Base-by-base conservation (phyloP, 2,113 vertebrate genomes). In the Zapornia atra region DNA sequence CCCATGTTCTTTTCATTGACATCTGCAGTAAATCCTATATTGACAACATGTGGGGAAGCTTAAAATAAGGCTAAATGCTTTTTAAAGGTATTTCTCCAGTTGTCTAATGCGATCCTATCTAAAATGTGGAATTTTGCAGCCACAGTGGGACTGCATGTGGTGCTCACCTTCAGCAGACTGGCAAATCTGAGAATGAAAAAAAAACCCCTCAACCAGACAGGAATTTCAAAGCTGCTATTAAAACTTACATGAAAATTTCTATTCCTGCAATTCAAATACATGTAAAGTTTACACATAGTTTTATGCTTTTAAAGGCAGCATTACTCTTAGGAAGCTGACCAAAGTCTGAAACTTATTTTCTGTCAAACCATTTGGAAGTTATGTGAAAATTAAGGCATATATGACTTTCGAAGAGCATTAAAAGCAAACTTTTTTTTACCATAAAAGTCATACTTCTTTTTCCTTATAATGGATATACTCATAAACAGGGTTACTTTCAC, bases 161-260 rank as follows among this genome's bases (percentile, higher is more conserved):
- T 20, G 5, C 21, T 26, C 53, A 19, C 48, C 82, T 95, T 95
- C 40, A 91, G 38, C 73, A 64, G 36, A n/a, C 28, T 24, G 57
- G 21, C 48, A 92, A 95, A n/a, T 71, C 81, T 93, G 65, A 82
- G 86, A 94, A 85, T 72, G 56, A 90, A 69, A 71, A 59, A 65
- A 60, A 66, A 38, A 1, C 0, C 3, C 5, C 40, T 56, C 56
- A 85, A 29, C 54, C 90, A 88, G 82, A 57, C 15, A 12, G 22
- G 26, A 12, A 28, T 75, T 94, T 91, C 60, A 96, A 96, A 89
- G 42, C 22, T 92, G 60, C 63, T 96, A 44, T 90, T 94, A 95
- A 95, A 96, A 96, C 42, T 88, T 77, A 88, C 65, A 85, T 87
- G 64, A 96, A 36, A 31, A 94, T 79, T 94, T 78, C 61, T 89